Evolutionary conservation across 2,113 vertebrate genomes (phyloP), one percentile per base, ranked within the genome.

Genomic region (Turnix velox): DNA sequence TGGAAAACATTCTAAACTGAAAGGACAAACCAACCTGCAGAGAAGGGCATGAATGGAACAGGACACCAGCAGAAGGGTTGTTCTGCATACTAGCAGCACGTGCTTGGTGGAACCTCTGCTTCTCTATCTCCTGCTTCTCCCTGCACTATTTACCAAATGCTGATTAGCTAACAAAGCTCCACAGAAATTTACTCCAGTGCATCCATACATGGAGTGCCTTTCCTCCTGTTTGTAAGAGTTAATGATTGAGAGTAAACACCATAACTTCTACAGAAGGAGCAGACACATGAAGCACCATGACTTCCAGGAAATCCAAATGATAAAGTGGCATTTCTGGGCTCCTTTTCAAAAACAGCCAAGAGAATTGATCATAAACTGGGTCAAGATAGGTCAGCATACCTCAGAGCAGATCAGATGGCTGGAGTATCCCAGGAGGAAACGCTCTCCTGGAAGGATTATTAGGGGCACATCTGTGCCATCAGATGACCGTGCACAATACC

Each of bases 391-490:
- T 94, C 94, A 93, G 67, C 67, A 92, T 96, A 96, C 84, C 89
- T 95, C 94, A 76, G 91, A 93, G 92, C 75, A 93, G 95, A 95
- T 95, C 95, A 93, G 95, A 95, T 95, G 93, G 92, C 95, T 92
- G 71, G 81, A 91, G 78, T 63, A 84, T 96, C 96, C 92, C 94
- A 85, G 84, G 94, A 94, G 94, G 91, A 96, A 96, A 92, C 4
- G 7, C 71, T 65, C 95, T 93, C 74, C 84, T 93, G 84, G 92
- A 96, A 94, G 94, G 94, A 95, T 93, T 95, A 94, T 85, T 95
- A 93, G 95, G 89, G 93, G 55, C 91, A 94, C 94, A 96, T 96
- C 96, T 96, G 95, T 95, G 94, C 89, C 96, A 92, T 94, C 91
- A 91, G 92, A 94, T 89, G 93, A 92, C 92, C 28, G 78, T 43